Conservation (phyloP, 2,797 vertebrate species). For the Notolabrus celidotus region DNA sequence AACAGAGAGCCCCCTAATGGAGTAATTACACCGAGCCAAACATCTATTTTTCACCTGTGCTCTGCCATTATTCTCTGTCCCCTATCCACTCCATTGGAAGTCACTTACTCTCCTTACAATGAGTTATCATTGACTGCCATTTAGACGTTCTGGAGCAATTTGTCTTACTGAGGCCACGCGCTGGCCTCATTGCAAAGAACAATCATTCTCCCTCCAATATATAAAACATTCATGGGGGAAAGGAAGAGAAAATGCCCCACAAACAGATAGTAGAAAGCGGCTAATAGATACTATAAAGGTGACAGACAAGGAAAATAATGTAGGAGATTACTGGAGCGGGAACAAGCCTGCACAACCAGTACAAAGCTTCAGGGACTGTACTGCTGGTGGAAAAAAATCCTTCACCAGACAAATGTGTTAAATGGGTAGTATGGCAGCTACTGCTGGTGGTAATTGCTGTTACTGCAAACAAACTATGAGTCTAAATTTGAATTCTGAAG, state of each 20-base stretch:
- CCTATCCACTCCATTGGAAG: conserved; percentile 95
- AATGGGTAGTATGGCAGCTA: conserved; percentile 74
- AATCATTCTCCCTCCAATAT: conserved; percentile 95
- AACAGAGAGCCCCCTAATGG: conserved; percentile 89
- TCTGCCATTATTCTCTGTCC: conserved; percentile 94
- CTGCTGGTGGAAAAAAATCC: conserved; percentile 48
- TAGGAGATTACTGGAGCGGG: conserved; percentile 81
- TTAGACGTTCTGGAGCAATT: conserved; percentile 93
- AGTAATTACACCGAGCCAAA: conserved; percentile 90
- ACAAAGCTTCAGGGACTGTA: conserved; percentile 74
- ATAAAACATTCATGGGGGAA: conserved; percentile 94
- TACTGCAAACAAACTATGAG: conserved; percentile 65
- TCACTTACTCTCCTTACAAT: conserved; percentile 96
- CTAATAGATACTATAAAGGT: conserved; percentile 86
- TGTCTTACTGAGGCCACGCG: conserved; percentile 95
- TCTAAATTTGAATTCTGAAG: conserved; percentile 56
- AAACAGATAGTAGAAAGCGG: conserved; percentile 85
- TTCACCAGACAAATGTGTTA: conserved; percentile 75
- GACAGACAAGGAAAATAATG: conserved; percentile 87
- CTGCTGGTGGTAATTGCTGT: conserved; percentile 72
- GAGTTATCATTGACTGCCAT: conserved; percentile 99
- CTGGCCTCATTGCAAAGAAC: conserved; percentile 93
- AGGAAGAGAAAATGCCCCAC: conserved; percentile 84
- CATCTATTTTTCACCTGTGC: conserved; percentile 92
- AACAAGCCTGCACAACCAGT: conserved; percentile 70